Conservation (phyloP, 2,113 vertebrate genomes). For the Benitochromis conjunctus region DNA sequence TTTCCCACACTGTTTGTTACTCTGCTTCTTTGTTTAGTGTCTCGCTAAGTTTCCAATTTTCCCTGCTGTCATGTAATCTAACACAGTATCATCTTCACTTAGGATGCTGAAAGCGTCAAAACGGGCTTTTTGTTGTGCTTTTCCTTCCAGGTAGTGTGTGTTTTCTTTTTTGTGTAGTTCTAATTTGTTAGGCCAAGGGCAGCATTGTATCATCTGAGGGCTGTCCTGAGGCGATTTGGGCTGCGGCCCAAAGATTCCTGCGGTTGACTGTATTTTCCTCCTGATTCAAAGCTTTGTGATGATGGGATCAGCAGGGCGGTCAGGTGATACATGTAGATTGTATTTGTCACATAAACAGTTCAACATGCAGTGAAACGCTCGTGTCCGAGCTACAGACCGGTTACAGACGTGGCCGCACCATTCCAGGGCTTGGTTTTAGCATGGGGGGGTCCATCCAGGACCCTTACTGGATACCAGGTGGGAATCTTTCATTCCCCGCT, state of each 20-base stretch:
- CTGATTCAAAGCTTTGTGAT: not conserved
- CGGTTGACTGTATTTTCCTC: not conserved
- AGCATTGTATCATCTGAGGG: slow-evolving; percentile 34
- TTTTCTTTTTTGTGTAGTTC: not conserved
- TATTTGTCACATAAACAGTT: too few species aligned
- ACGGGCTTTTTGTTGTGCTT: not conserved
- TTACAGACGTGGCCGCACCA: too few species aligned
- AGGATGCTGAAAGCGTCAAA: not conserved
- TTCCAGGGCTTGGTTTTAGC: too few species aligned
- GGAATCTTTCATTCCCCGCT: too few species aligned
- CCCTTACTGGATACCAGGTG: too few species aligned
- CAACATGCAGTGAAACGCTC: too few species aligned
- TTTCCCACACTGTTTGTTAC: not conserved
- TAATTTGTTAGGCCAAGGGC: slow-evolving; percentile 44
- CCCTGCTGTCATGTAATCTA: not conserved
- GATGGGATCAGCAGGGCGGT: not conserved
- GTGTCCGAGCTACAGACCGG: too few species aligned
- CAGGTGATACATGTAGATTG: not conserved
- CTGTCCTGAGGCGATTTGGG: slow-evolving; percentile 48
- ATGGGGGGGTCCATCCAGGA: too few species aligned
- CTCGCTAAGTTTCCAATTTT: slow-evolving; percentile 8
- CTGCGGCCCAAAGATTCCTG: slow-evolving; percentile 18
- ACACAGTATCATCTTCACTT: not conserved
- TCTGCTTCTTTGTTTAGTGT: not conserved
- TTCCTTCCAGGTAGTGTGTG: slow-evolving; percentile 15